Evolutionary conservation across 1,140 invertebrate species (phyloP).

Genomic region (Drosophila rhopaloa): DNA sequence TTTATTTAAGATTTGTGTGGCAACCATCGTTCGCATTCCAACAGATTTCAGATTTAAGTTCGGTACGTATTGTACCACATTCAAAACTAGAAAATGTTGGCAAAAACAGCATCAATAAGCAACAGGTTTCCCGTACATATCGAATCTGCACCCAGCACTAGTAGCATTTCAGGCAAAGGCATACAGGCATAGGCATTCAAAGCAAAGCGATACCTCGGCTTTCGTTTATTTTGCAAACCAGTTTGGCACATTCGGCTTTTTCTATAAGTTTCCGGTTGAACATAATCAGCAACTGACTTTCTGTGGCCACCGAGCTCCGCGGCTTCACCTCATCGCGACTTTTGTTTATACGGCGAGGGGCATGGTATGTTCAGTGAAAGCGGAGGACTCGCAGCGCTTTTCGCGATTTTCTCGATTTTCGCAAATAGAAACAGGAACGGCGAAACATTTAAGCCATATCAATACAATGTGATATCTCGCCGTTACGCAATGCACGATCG

Average conservation of each 20-base stretch:
- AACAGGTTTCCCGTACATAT: constrained; percentile 54
- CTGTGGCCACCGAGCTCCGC: constrained; percentile 20
- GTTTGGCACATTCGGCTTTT: constrained; percentile 62
- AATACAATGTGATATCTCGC: constrained; percentile 35
- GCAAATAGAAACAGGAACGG: constrained; percentile 33
- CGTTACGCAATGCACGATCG: constrained; percentile 26
- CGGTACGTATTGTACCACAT: constrained; percentile 64
- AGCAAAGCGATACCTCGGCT: constrained; percentile 49
- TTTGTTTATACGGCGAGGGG: constrained; percentile 29
- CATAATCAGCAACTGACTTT: constrained; percentile 56
- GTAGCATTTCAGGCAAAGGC: constrained; percentile 15
- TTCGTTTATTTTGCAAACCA: constrained; percentile 61
- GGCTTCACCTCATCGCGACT: constrained; percentile 28
- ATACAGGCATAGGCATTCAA: constrained; percentile 19
- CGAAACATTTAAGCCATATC: constrained; percentile 37
- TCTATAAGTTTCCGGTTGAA: constrained; percentile 62
- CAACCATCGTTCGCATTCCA: constrained; percentile 63
- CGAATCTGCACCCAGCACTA: constrained; percentile 43
- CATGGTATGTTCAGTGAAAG: constrained; percentile 42
- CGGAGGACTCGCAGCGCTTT: constrained; percentile 27
- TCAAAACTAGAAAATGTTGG: constrained; percentile 60
- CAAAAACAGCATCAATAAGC: constrained; percentile 65
- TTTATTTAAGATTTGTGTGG: constrained; percentile 48
- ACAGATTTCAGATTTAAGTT: constrained; percentile 60
- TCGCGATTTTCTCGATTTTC: constrained; percentile 16